Percentiles rank a stretch among this genome's conserved stretches.
These are phyloP conservation scores for Dioctria linearis DNA, from an alignment of 2,888 invertebrate genomes.

Conservation along the genomic window DNA sequence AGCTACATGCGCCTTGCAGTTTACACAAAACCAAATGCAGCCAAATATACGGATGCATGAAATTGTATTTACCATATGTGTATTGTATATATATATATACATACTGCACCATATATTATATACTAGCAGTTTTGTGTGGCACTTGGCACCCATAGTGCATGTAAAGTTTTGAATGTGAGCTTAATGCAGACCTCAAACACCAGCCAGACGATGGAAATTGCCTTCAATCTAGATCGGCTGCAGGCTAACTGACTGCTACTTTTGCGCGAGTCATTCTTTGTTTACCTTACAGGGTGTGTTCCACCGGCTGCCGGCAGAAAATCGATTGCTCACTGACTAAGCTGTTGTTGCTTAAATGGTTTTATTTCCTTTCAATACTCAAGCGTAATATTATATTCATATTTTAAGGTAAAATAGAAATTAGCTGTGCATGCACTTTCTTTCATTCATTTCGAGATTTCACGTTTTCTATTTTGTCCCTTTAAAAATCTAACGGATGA, in stretches of 20 bases:
- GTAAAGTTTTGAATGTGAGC: not conserved
- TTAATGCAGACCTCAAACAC: not conserved
- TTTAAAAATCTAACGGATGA: too few relatives aligned
- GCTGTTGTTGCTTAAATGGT: not conserved
- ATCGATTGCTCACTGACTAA: conserved; percentile 31
- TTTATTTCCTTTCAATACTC: too few relatives aligned
- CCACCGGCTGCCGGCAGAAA: conserved; percentile 26
- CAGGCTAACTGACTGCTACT: conserved; percentile 1
- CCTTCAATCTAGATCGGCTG: not conserved
- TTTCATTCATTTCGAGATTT: too few relatives aligned
- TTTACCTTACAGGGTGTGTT: conserved; percentile 49
- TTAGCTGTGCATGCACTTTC: too few relatives aligned
- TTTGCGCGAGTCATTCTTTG: conserved; percentile 6
- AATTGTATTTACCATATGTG: too few relatives aligned
- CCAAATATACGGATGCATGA: not conserved
- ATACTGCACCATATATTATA: too few relatives aligned
- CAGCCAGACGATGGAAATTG: not conserved
- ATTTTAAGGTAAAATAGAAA: too few relatives aligned
- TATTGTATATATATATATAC: too few relatives aligned
- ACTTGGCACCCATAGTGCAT: not conserved
- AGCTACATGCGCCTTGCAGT: conserved; percentile 22
- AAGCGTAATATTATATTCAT: too few relatives aligned
- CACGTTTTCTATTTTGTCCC: too few relatives aligned
- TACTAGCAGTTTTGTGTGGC: too few relatives aligned
- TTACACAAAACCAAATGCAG: conserved; percentile 7